Base-by-base conservation (phyloP, 2,113 vertebrate genomes). In the Recurvirostra avosetta region DNA sequence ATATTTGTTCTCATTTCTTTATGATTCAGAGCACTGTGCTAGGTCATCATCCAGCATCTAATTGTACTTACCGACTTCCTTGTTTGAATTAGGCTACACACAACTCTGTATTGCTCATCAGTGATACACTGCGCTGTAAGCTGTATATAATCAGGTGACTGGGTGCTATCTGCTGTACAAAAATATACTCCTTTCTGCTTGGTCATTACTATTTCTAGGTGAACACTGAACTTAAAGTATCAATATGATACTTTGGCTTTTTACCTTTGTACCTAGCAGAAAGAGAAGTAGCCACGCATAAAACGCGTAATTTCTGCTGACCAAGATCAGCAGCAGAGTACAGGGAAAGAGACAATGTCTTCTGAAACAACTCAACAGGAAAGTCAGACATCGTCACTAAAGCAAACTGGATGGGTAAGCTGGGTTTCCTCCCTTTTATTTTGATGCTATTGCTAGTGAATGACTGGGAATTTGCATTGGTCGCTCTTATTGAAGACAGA, bases 381-480 rank as follows among this genome's bases (percentile, higher is more conserved):
- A 72, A 62, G 70, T 43, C 58, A 80, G 79, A 25, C 15, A 12
- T 32, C 82, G 79, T 80, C 92, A 45, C 1, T 18, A 27, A 91
- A 82, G 53, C 87, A 87, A 38, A 63, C 40, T 18, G 38, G 47
- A 75, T 74, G 81, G 95, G 89, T 97, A 94, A 92, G 94, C 30
- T 75, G 43, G 2, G 1, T 76, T 82, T 84, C 30, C 16, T 89
- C 12, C 27, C 36, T 67, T 76, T 8, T 40, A 4, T 83, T 82
- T 89, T 4, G 0, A 27, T 92, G 41, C 47, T 72, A 5, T 68
- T 62, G 58, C 45, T 82, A 50, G 53, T 52, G 66, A 90, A 26
- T 68, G 67, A 79, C 36, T 49, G 43, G 34, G 56, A n/a, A 70
- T 94, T 95, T 93, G 36, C 20, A 27, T 40, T 61, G 29, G 4